Evolutionary conservation across 2,797 vertebrate genomes (phyloP), one percentile per base, ranked within the genome.

Genomic region (Aratinga solstitialis): DNA sequence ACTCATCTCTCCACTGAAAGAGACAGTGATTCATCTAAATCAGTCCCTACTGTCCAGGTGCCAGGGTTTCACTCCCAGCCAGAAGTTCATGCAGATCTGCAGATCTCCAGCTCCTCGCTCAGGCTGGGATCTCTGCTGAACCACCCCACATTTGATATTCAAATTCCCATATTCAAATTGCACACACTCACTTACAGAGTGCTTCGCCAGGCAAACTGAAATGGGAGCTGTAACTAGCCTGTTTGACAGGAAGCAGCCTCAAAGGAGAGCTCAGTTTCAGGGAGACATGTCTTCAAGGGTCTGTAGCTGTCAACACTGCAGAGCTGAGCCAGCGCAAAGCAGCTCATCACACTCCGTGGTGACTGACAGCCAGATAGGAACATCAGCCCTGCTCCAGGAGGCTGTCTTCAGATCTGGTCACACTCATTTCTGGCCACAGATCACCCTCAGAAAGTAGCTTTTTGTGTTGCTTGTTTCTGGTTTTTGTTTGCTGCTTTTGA

Each of bases 131-230:
- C 61, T 48, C 86, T 82, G 81, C 45, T 80, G 51, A 75, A 95
- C 75, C 66, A 93, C 88, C 88, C 90, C 71, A 21, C 9, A 89
- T 94, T 89, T 90, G 58, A 94, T 83, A 96, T 94, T 94, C 84
- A 95, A 87, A 96, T 94, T 77, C 26, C n/a, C 50, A 29, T 71
- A 96, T 92, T 94, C 75, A 91, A 63, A 94, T 90, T 65, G 42
- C 63, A 71, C 34, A 69, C 50, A 13, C 38, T 80, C 82, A 84
- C 30, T 43, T 43, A 43, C 17, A 32, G 47, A 84, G 40, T 12
- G 51, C 68, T 90, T 65, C 2, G 1, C 29, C 78, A 87, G 58
- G 75, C 29, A 90, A 80, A 65, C 58, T 61, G 65, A 71, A 92
- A 72, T 4, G 2, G 1, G 86, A 93, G 53, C n/a, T 68, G 26